Evolutionary conservation across 2,888 invertebrate species (phyloP).

Genomic region (Omphaloscelis lunosa): DNA sequence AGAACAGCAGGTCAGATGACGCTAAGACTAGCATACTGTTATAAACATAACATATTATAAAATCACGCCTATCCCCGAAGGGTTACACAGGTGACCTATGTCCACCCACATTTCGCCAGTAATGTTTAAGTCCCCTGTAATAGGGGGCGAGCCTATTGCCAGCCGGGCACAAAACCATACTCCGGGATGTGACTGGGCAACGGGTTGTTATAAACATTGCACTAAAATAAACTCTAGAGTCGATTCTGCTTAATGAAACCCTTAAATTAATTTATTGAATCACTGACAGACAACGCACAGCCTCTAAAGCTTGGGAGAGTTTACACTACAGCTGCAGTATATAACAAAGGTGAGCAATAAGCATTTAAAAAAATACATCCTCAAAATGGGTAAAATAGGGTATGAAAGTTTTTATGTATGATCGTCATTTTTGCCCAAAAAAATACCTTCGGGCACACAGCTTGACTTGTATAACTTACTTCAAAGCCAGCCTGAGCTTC

Average conservation of each 20-base stretch:
- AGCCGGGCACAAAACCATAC: not conserved
- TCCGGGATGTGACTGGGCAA: not conserved
- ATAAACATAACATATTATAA: too few relatives aligned
- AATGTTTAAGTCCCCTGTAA: not conserved
- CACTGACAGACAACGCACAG: not conserved
- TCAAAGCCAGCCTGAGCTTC: conserved; percentile 94
- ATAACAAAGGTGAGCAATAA: not conserved
- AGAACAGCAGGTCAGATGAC: not conserved
- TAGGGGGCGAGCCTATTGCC: not conserved
- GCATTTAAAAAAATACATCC: not conserved
- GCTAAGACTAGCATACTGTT: not conserved
- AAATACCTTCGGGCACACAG: not conserved
- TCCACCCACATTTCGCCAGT: not conserved
- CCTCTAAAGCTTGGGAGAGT: not conserved
- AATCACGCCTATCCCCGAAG: too few relatives aligned
- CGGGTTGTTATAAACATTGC: not conserved
- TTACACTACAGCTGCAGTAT: not conserved
- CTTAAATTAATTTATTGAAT: not conserved
- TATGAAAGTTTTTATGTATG: not conserved
- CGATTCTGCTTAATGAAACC: not conserved
- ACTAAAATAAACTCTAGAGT: not conserved
- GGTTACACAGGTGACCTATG: too few relatives aligned
- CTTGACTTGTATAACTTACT: conserved; percentile 91
- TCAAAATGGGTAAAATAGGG: not conserved
- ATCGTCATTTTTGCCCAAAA: not conserved